phyloP scores from a whole-genome alignment of 2,797 vertebrate species.

The Neoniphon sammara region DNA sequence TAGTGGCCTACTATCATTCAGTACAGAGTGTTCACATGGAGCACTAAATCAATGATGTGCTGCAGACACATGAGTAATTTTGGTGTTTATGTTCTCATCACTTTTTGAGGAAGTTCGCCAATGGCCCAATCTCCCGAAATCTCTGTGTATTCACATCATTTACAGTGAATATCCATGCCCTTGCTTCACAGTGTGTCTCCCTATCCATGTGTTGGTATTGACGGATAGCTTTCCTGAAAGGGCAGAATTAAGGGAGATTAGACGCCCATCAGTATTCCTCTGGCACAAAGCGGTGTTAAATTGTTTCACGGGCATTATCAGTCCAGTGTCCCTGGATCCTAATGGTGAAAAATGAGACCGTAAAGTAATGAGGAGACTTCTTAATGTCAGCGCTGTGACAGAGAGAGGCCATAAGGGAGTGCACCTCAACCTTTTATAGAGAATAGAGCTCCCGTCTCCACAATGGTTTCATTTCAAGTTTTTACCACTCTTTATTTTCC shows the following conservation, averaged over 20 bases:
- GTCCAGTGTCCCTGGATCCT: slow-evolving; percentile 56
- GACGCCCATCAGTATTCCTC: slow-evolving; percentile 64
- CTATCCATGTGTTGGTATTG: slow-evolving; percentile 33
- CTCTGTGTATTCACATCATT: slow-evolving; percentile 21
- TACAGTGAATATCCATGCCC: slow-evolving; percentile 7
- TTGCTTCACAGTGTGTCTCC: slow-evolving; percentile 23
- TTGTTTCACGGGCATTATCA: slow-evolving; percentile 63
- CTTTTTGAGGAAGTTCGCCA: too few relatives aligned
- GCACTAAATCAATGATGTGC: too few relatives aligned
- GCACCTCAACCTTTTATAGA: slow-evolving; percentile 8
- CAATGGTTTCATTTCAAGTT: neutral
- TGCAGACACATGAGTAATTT: too few relatives aligned
- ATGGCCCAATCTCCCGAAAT: too few relatives aligned
- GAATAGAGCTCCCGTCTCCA: slow-evolving; percentile 6
- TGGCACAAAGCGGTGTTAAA: slow-evolving; percentile 59
- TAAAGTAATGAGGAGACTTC: slow-evolving; percentile 42
- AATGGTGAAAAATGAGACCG: slow-evolving; percentile 62
- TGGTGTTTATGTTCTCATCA: too few relatives aligned
- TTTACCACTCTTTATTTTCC: slow-evolving; percentile 13
- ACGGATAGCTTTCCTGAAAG: slow-evolving; percentile 46
- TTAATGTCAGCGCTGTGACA: slow-evolving; percentile 51
- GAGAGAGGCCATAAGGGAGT: slow-evolving; percentile 30
- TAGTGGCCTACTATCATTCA: neutral
- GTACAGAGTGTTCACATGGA: neutral
- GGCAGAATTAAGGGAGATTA: slow-evolving; percentile 59